phyloP scores from a whole-genome alignment of 2,888 invertebrate genomes.

The Drosophila birchii region DNA sequence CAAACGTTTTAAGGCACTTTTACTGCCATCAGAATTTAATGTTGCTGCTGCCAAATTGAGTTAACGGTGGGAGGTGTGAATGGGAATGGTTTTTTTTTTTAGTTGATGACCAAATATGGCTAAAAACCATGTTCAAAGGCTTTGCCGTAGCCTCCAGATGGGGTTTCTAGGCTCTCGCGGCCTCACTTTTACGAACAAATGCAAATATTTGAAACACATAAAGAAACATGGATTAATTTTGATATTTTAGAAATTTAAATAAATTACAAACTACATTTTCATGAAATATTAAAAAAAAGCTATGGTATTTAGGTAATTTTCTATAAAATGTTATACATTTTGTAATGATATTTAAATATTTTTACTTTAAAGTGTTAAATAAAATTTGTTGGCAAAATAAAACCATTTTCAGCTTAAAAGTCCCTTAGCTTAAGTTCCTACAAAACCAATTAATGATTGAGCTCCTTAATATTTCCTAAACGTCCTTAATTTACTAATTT shows the following conservation, averaged over 20 bases:
- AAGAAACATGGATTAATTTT: not conserved
- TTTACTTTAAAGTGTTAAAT: not conserved
- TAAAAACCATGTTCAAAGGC: slow-evolving; percentile 17
- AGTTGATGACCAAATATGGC: slow-evolving; percentile 34
- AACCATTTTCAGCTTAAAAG: not conserved
- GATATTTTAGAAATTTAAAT: not conserved
- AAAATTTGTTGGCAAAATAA: not conserved
- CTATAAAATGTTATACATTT: not conserved
- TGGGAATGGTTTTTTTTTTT: slow-evolving; percentile 6
- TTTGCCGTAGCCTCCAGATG: not conserved
- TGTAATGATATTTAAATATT: not conserved
- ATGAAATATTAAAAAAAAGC: not conserved
- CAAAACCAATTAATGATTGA: not conserved
- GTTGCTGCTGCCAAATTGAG: slow-evolving; percentile 43
- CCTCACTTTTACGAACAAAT: slow-evolving; percentile 16
- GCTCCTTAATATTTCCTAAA: not conserved
- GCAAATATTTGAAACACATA: slow-evolving; percentile 4
- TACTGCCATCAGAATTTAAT: slow-evolving; percentile 74
- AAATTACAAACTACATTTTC: not conserved
- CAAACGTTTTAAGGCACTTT: slow-evolving; percentile 81
- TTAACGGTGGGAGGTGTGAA: slow-evolving; percentile 39
- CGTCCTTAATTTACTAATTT: not conserved
- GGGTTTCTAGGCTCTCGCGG: not conserved
- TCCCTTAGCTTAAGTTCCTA: not conserved
- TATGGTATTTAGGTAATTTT: not conserved